Evolutionary conservation across 2,888 invertebrate genomes (phyloP).

Genomic region (Xanthostigma xanthostigma): DNA sequence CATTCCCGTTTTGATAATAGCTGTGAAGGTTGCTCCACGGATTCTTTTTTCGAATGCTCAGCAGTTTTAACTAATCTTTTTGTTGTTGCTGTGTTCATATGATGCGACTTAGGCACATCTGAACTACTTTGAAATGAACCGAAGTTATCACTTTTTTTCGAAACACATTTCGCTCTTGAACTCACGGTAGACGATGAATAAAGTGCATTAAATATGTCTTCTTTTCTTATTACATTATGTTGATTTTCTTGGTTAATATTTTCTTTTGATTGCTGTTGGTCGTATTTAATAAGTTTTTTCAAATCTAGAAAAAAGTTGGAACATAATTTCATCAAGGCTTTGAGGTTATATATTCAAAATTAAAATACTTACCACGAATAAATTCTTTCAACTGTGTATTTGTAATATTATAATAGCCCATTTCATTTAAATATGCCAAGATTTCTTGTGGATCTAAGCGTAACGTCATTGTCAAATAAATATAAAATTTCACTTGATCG

Average conservation of each 20-base stretch:
- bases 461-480: constrained; percentile 18
- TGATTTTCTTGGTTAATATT: constrained; percentile 18
- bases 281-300: constrained; percentile 50
- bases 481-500: too few relatives aligned
- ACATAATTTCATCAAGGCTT: constrained; percentile 4
- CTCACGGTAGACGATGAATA: constrained; percentile 35
- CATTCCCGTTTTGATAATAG: constrained; percentile 13
- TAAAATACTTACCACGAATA: constrained; percentile 45
- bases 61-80: too few relatives aligned
- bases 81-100: too few relatives aligned
- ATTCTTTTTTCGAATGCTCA: neutral
- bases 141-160: constrained; percentile 11
- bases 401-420: constrained; percentile 62
- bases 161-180: constrained; percentile 27
- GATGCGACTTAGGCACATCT: too few relatives aligned
- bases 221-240: constrained; percentile 9
- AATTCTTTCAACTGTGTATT: constrained; percentile 62
- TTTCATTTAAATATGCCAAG: constrained; percentile 53
- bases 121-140: neutral
- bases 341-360: constrained; percentile 2
- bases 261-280: constrained; percentile 30
- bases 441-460: constrained; percentile 56
- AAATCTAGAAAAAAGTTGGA: constrained; percentile 36
- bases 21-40: constrained; percentile 22
- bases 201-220: constrained; percentile 12